phyloP scores from a whole-genome alignment of 2,888 invertebrate genomes.

The Andrena camellia region DNA sequence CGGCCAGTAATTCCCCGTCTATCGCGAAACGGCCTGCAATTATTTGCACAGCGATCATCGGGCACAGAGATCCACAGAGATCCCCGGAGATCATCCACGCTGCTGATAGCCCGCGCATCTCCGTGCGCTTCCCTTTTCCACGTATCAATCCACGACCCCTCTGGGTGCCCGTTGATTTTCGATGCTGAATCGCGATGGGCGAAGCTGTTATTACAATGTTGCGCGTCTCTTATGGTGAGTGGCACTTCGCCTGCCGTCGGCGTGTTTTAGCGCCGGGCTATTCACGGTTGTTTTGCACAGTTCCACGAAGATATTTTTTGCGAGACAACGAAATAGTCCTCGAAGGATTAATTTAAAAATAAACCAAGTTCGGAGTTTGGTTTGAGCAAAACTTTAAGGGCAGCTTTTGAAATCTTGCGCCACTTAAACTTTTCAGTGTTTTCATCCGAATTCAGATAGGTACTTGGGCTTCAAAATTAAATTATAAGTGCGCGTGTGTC shows the following conservation, averaged over 20 bases:
- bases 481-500: too few species aligned
- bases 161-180: conserved; percentile 13
- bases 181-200: neutral
- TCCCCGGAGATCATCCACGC: neutral
- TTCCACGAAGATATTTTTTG: too few species aligned
- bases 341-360: too few species aligned
- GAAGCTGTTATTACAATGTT: conserved; percentile 27
- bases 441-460: conserved; percentile 38
- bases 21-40: conserved; percentile 21
- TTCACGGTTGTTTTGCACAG: too few species aligned
- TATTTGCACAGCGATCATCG: conserved; percentile 24
- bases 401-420: too few species aligned
- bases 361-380: too few species aligned
- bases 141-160: conserved; percentile 17
- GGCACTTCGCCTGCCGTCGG: too few species aligned
- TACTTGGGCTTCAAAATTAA: neutral
- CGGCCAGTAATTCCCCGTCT: conserved; percentile 53
- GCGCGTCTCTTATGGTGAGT: neutral
- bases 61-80: neutral
- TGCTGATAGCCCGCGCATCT: conserved; percentile 1
- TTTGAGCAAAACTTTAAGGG: too few species aligned
- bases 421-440: neutral
- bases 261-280: too few species aligned
- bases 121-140: conserved; percentile 11
- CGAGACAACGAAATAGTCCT: too few species aligned